Conservation (phyloP, 2,797 vertebrate genomes). For the Dicrostonyx torquatus region DNA sequence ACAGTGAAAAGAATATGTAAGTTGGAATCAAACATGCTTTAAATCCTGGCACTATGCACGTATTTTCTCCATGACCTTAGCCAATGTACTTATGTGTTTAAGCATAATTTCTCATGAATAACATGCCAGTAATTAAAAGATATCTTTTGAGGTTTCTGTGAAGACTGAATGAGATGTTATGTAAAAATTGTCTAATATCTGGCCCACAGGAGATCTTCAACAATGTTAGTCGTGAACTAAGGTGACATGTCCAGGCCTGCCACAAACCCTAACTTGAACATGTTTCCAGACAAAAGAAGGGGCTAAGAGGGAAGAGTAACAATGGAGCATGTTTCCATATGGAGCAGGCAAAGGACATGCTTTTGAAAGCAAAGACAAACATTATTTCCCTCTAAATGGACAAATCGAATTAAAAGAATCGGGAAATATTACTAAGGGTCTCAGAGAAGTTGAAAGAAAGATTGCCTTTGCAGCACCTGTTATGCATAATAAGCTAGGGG, state of each 20-base stretch:
- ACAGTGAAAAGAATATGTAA: conserved; percentile 37
- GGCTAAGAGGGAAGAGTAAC: conserved; percentile 15
- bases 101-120: conserved; percentile 25
- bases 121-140: conserved; percentile 33
- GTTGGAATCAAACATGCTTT: conserved; percentile 63
- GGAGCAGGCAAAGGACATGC: neutral
- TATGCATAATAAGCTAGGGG: neutral
- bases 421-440: neutral
- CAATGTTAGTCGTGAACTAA: neutral
- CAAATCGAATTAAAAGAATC: conserved; percentile 14
- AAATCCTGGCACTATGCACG: conserved; percentile 37
- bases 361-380: conserved; percentile 8
- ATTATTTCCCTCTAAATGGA: conserved; percentile 41
- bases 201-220: neutral
- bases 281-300: neutral
- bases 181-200: conserved; percentile 20
- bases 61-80: conserved; percentile 44
- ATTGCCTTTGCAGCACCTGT: neutral
- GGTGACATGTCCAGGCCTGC: neutral
- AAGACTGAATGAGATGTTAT: conserved; percentile 39
- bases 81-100: conserved; percentile 44
- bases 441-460: conserved; percentile 39
- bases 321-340: neutral
- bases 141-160: conserved; percentile 43
- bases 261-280: neutral